Percentiles rank a stretch among this genome's conserved stretches.
These are phyloP conservation scores for Brachystomella parvula DNA, from an alignment of 1,140 invertebrate genomes.

Conservation along the genomic window DNA sequence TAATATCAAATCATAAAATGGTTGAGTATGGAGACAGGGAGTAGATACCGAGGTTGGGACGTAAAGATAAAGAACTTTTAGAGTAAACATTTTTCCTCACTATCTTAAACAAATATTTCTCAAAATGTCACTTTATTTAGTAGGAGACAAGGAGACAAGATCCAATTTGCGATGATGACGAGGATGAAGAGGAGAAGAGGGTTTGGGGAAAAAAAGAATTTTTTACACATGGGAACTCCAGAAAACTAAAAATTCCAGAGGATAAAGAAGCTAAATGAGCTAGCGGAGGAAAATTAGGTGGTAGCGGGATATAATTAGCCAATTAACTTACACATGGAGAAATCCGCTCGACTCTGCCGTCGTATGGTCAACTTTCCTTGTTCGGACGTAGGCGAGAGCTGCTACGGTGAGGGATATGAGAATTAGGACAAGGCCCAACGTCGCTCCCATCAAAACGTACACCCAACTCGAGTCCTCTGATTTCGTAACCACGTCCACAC, in stretches of 20 bases:
- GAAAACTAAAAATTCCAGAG: neutral
- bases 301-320: neutral
- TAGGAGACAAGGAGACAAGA: too few species aligned
- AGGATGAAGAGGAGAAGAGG: neutral
- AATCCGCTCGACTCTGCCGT: constrained; percentile 36
- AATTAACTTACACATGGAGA: constrained; percentile 35
- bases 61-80: too few species aligned
- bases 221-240: neutral
- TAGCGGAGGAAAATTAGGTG: neutral
- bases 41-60: too few species aligned
- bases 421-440: constrained; percentile 33
- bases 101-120: too few species aligned
- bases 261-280: neutral
- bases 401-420: constrained; percentile 23
- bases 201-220: too few species aligned
- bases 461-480: constrained; percentile 30
- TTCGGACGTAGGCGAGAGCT: constrained; percentile 28
- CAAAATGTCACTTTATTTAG: too few species aligned
- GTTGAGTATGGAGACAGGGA: too few species aligned
- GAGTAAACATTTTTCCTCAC: too few species aligned
- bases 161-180: neutral
- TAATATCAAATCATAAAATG: too few species aligned
- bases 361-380: constrained; percentile 24
- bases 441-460: constrained; percentile 33
- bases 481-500: too few species aligned